Evolutionary conservation across 2,797 vertebrate genomes (phyloP).

Genomic region (Halcyon leucocephala): DNA sequence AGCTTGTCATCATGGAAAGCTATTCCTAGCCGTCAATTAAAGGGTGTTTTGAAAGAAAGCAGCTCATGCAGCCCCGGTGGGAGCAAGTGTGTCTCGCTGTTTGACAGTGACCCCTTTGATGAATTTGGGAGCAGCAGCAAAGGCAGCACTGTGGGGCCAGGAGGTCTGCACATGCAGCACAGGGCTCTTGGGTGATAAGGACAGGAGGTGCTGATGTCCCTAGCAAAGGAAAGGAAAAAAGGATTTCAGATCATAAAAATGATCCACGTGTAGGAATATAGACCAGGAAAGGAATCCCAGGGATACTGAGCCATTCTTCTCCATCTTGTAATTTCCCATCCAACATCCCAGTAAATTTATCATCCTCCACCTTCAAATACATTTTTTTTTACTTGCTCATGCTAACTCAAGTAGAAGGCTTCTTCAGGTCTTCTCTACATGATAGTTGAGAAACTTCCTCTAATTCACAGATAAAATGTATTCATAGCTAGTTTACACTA

Average conservation of each 20-base stretch:
- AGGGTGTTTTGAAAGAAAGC: conserved; percentile 59
- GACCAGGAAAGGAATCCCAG: not conserved
- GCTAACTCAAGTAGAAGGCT: not conserved
- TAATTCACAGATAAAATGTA: not conserved
- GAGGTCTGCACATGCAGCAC: not conserved
- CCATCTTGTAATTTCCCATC: not conserved
- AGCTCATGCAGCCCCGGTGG: not conserved
- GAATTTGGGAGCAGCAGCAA: conserved; percentile 44
- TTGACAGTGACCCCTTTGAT: conserved; percentile 57
- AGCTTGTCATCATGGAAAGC: conserved; percentile 58
- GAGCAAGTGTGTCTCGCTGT: conserved; percentile 31
- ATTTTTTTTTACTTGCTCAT: not conserved
- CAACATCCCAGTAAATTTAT: not conserved
- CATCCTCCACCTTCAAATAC: not conserved
- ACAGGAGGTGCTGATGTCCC: not conserved
- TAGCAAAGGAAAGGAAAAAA: not conserved
- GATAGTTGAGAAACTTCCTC: not conserved
- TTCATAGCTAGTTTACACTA: not conserved
- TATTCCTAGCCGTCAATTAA: conserved; percentile 62
- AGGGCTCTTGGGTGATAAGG: not conserved
- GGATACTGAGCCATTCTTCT: not conserved
- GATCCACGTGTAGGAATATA: not conserved
- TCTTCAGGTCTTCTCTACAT: not conserved
- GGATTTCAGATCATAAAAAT: not conserved
- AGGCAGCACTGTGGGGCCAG: not conserved